Base-by-base conservation (phyloP, 2,888 invertebrate genomes). In the Hydrotaea diabolus region DNA sequence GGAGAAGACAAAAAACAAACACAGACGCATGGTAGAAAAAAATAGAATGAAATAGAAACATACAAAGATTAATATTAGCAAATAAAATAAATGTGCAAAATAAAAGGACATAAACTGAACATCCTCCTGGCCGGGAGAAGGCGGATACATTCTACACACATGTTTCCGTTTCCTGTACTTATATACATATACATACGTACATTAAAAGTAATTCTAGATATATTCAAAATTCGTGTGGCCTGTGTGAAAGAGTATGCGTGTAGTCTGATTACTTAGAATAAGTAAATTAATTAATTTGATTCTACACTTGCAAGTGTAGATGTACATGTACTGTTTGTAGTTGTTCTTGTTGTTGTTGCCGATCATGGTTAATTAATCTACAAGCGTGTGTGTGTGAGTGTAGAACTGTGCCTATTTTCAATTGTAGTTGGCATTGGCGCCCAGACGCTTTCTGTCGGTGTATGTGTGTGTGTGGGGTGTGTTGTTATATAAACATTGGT, bases 271-370 rank as follows among this genome's bases (percentile, higher is more conserved):
- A 55, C 55, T 55, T 69, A 46, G 19, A 46, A 23, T 23, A 69
- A 69, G 43, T 69, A 23, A 69, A 69, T 23, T 69, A 46, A 69
- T 46, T n/a, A 23, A n/a, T n/a, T n/a, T n/a, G n/a, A 69, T 46
- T 46, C 46, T 21, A 69, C 69, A 69, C 69, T 46, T 69, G 62
- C 31, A 21, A 21, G 66, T 46, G 69, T 69, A 46, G 43, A 26
- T 59, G 26, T 19, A 19, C 3, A 36, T 36, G n/a, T 36, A 8
- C 36, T 36, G 36, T 57, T 57, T 21, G 21, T 26, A 26, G 59
- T 13, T 21, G 57, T 57, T 59, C 26, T 59, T 59, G 59, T 26
- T 8, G 43, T 13, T 43, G 43, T 26, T 59, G 59, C 26, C 23
- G 59, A 59, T 59, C 59, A 59, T 13, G 59, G 59, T 62, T 62